Percentiles rank a stretch among this genome's conserved stretches.
phyloP scores from a whole-genome alignment of 2,113 vertebrate genomes.

The Tichodroma muraria region DNA sequence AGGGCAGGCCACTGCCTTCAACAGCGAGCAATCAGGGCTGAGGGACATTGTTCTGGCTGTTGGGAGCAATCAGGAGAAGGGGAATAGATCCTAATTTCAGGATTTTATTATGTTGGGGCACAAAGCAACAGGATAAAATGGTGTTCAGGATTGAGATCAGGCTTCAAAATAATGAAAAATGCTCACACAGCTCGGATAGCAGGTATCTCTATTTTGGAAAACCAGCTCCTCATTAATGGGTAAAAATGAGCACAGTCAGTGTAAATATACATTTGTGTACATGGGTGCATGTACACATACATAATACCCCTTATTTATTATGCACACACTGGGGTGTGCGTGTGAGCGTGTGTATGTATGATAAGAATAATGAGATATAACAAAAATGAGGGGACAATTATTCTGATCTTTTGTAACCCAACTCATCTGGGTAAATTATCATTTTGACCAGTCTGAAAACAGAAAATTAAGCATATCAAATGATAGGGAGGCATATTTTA shows the following conservation, averaged over 20 bases:
- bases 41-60: not conserved
- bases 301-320: not conserved
- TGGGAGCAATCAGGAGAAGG: not conserved
- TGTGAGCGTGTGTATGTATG: not conserved
- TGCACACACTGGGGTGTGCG: not conserved
- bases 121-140: not conserved
- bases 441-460: not conserved
- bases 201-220: not conserved
- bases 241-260: not conserved
- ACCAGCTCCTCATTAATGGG: not conserved
- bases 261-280: not conserved
- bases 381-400: conserved; percentile 1
- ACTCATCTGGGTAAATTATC: not conserved
- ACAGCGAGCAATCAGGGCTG: not conserved
- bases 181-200: not conserved
- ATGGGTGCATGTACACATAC: not conserved
- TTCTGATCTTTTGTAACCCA: conserved; percentile 4
- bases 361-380: conserved; percentile 50
- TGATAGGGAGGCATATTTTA: not conserved
- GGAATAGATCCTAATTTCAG: not conserved
- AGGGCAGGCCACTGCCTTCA: not conserved
- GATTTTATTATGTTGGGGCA: not conserved
- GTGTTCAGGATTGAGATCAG: not conserved
- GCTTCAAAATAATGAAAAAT: not conserved
- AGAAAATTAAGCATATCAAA: not conserved